phyloP scores from a whole-genome alignment of 2,113 vertebrate genomes.

The Eurystomus gularis region DNA sequence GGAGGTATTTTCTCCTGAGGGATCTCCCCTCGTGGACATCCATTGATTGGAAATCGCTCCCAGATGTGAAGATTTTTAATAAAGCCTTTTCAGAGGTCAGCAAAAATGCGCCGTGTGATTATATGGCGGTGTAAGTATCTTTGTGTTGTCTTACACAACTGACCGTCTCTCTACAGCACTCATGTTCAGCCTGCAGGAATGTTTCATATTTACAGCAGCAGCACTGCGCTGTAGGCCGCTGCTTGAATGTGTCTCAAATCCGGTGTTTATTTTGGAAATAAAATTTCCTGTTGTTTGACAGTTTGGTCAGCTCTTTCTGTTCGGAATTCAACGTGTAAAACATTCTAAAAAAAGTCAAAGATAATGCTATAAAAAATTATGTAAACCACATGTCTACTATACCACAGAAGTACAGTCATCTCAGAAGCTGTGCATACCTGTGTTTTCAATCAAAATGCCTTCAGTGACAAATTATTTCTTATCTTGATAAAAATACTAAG shows the following conservation, averaged over 20 bases:
- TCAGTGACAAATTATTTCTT: not conserved
- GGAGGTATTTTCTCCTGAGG: constrained; percentile 87
- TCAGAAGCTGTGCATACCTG: accelerated
- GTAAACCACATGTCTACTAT: not conserved
- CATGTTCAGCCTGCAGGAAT: not conserved
- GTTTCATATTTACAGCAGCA: not conserved
- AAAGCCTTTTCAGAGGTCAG: constrained; percentile 70
- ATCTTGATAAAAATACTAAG: not conserved
- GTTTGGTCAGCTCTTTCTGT: not conserved
- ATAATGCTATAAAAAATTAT: not conserved
- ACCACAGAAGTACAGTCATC: not conserved
- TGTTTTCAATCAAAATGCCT: not conserved
- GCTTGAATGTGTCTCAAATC: not conserved
- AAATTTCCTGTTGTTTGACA: not conserved
- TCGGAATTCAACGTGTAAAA: not conserved
- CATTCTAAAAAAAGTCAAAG: not conserved
- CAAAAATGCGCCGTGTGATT: constrained; percentile 74
- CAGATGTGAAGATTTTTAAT: constrained; percentile 78
- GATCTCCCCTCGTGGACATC: constrained; percentile 87
- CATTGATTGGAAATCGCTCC: constrained; percentile 87
- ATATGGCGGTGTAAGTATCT: constrained; percentile 87
- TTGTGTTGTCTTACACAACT: not conserved
- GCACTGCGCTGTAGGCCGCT: not conserved
- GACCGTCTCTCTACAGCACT: not conserved
- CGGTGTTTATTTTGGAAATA: not conserved